Percentiles rank a stretch among this genome's conserved stretches.
Evolutionary conservation across 1,140 invertebrate genomes (phyloP).

Genomic region (Sarcophaga peregrina): DNA sequence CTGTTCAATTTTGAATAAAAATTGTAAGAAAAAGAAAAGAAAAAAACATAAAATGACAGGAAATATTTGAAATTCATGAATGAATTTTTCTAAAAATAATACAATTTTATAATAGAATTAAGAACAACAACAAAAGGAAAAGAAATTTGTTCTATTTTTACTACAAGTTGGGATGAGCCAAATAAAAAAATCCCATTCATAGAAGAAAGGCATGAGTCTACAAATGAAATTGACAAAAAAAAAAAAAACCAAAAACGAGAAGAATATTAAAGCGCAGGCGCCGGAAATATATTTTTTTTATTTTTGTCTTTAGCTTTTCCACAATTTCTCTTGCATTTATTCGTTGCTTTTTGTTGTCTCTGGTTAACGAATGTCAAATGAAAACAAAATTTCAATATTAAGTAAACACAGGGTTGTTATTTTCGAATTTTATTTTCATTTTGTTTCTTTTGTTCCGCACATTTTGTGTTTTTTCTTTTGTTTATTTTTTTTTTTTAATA

Average conservation of each 20-base stretch:
- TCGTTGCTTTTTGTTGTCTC: neutral
- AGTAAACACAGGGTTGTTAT: neutral
- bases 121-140: neutral
- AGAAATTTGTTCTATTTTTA: neutral
- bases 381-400: neutral
- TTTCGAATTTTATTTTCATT: neutral
- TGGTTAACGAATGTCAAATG: neutral
- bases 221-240: neutral
- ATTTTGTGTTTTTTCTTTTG: neutral
- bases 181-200: constrained; percentile 17
- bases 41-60: neutral
- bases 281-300: neutral
- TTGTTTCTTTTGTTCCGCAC: neutral
- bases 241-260: neutral
- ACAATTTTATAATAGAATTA: neutral
- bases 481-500: neutral
- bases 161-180: too few species aligned
- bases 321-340: neutral
- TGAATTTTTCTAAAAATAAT: neutral
- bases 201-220: constrained; percentile 20
- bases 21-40: neutral
- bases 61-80: constrained; percentile 1
- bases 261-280: constrained; percentile 19
- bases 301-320: neutral
- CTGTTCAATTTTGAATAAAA: neutral